Percentiles rank a stretch among this genome's conserved stretches.
These are phyloP conservation scores for Pegoplata infirma DNA, from an alignment of 2,888 invertebrate species.

Conservation along the genomic window DNA sequence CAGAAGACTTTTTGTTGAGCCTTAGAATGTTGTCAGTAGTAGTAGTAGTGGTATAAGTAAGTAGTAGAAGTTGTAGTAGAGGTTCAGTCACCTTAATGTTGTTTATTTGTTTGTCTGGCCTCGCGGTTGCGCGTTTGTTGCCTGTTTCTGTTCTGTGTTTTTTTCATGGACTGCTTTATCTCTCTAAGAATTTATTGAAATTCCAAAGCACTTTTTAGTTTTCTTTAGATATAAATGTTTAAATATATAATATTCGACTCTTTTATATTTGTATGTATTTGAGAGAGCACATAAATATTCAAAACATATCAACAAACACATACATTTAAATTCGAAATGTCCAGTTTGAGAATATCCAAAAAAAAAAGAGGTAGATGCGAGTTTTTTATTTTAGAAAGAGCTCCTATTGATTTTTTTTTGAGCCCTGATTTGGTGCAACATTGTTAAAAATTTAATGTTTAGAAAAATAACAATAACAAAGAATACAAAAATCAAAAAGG, in stretches of 20 bases:
- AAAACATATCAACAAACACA: slow-evolving; percentile 9
- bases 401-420: neutral
- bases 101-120: slow-evolving; percentile 45
- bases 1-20: neutral
- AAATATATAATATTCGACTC: neutral
- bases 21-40: slow-evolving; percentile 1
- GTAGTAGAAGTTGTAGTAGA: slow-evolving; percentile 25
- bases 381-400: neutral
- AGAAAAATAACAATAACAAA: neutral
- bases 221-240: slow-evolving; percentile 37
- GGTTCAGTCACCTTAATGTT: slow-evolving; percentile 59
- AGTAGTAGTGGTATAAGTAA: neutral
- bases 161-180: slow-evolving; percentile 44
- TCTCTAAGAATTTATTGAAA: slow-evolving; percentile 56
- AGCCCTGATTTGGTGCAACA: neutral
- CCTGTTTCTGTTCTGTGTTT: slow-evolving; percentile 11
- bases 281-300: slow-evolving; percentile 24
- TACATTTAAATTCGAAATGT: too few relatives aligned
- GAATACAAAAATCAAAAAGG: neutral
- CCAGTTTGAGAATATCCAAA: neutral
- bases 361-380: neutral
- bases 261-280: neutral
- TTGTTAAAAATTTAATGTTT: neutral
- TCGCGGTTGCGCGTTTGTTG: slow-evolving; percentile 36
- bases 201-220: slow-evolving; percentile 55